A percentile compares a stretch with the other conserved stretches of the same genome.
phyloP scores from a whole-genome alignment of 2,888 invertebrate species.

The Calliphora vomitoria region DNA sequence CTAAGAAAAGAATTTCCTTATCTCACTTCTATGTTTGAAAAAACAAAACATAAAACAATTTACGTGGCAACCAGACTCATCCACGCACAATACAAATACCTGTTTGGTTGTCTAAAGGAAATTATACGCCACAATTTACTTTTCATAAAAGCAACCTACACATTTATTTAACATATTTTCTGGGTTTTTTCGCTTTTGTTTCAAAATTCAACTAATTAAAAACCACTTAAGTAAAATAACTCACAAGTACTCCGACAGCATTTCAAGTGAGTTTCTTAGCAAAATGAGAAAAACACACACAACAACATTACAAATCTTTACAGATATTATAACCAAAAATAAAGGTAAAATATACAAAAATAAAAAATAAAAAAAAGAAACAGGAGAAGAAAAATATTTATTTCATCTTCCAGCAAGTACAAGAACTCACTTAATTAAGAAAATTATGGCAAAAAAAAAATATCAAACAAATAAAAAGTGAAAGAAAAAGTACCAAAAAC shows the following conservation, averaged over 20 bases:
- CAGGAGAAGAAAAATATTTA: conserved; percentile 10
- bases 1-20: neutral
- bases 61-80: neutral
- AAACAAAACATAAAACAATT: neutral
- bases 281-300: neutral
- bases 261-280: conserved; percentile 58
- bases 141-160: conserved; percentile 32
- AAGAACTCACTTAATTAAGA: conserved; percentile 69
- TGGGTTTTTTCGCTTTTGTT: neutral
- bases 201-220: conserved; percentile 70
- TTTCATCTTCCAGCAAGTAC: conserved; percentile 22
- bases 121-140: conserved; percentile 30
- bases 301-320: neutral
- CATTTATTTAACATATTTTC: conserved; percentile 3
- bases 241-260: conserved; percentile 61
- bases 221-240: conserved; percentile 71
- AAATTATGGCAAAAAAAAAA: conserved; percentile 64
- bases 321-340: conserved; percentile 7
- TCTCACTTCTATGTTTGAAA: neutral
- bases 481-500: conserved; percentile 1
- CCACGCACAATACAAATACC: neutral
- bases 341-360: conserved; percentile 37
- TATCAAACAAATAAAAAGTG: neutral
- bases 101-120: neutral
- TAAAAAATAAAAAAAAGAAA: neutral